Evolutionary conservation across 2,113 vertebrate species (phyloP).

Genomic region (Takifugu flavidus): DNA sequence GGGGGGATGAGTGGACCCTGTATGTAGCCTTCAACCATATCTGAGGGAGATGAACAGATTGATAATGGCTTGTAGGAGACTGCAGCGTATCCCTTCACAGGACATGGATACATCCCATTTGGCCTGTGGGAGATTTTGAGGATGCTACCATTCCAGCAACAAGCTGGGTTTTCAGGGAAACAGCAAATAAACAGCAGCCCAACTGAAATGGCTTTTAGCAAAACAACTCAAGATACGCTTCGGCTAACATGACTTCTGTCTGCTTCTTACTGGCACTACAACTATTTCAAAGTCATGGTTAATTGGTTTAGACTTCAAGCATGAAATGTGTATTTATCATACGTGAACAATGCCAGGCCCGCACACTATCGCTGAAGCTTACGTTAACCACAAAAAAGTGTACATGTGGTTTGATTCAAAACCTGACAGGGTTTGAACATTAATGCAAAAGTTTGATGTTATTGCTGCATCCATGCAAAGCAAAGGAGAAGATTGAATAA

Average conservation of each 20-base stretch:
- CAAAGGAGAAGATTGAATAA: too few species aligned
- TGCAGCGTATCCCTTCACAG: slow-evolving; percentile 26
- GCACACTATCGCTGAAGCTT: slow-evolving; percentile 40
- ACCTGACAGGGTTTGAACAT: not conserved
- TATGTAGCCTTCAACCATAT: slow-evolving; percentile 4
- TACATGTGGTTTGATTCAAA: not conserved
- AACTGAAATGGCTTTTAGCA: slow-evolving; percentile 20
- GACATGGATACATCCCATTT: slow-evolving; percentile 30
- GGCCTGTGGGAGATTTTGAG: slow-evolving; percentile 7
- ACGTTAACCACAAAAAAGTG: slow-evolving; percentile 24
- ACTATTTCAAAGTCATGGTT: slow-evolving; percentile 37
- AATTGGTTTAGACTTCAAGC: slow-evolving; percentile 50
- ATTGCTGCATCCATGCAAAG: not conserved
- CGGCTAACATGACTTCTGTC: slow-evolving; percentile 30
- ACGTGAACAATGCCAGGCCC: slow-evolving; percentile 49
- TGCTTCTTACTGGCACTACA: slow-evolving; percentile 29
- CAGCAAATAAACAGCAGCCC: not conserved
- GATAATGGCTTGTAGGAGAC: slow-evolving; percentile 56
- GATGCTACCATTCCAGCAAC: slow-evolving; percentile 13
- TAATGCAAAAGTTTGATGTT: slow-evolving; percentile 9
- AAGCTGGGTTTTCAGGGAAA: not conserved
- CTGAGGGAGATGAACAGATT: slow-evolving; percentile 43
- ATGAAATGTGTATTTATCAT: slow-evolving; percentile 58
- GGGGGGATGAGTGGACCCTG: not conserved
- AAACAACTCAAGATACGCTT: slow-evolving; percentile 36